These are phyloP conservation scores for Sceliomorpha sp. DNA, from an alignment of 2,888 invertebrate genomes.

Conservation along the genomic window DNA sequence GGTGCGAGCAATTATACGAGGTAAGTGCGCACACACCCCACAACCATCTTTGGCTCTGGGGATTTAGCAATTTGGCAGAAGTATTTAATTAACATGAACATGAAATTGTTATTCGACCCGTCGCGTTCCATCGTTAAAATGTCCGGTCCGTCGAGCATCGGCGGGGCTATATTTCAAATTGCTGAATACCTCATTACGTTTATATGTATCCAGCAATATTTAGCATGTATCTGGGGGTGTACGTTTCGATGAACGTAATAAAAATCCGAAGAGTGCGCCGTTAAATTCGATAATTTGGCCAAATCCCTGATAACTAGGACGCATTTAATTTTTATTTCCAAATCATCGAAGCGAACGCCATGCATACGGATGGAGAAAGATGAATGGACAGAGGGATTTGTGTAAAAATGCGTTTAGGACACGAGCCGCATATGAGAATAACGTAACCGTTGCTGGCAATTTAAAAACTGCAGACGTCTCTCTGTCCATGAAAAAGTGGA, in stretches of 20 bases:
- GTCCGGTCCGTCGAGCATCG: too few species aligned
- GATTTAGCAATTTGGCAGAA: conserved; percentile 72
- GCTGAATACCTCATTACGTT: conserved; percentile 63
- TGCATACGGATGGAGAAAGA: conserved; percentile 59
- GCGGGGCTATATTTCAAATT: conserved; percentile 62
- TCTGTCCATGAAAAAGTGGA: conserved; percentile 69
- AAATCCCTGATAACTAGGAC: too few species aligned
- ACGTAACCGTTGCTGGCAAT: too few species aligned
- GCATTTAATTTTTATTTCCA: too few species aligned
- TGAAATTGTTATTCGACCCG: too few species aligned
- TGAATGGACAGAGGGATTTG: conserved; percentile 71
- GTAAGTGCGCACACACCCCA: conserved; percentile 78
- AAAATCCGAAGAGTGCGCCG: too few species aligned
- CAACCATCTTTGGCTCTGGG: conserved; percentile 78
- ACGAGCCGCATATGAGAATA: too few species aligned
- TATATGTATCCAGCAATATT: conserved; percentile 60
- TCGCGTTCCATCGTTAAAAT: too few species aligned
- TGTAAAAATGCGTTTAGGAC: conserved; percentile 2
- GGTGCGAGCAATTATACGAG: conserved; percentile 48
- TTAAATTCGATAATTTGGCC: too few species aligned
- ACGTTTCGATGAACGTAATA: conserved; percentile 59
- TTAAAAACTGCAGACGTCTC: conserved; percentile 58
- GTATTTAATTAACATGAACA: not conserved
- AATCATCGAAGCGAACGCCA: conserved; percentile 57
- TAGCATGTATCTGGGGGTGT: conserved; percentile 64